Percentiles rank a stretch among this genome's conserved stretches.
These are phyloP conservation scores for Pollenia angustigena DNA, from an alignment of 2,888 invertebrate species.

Conservation along the genomic window DNA sequence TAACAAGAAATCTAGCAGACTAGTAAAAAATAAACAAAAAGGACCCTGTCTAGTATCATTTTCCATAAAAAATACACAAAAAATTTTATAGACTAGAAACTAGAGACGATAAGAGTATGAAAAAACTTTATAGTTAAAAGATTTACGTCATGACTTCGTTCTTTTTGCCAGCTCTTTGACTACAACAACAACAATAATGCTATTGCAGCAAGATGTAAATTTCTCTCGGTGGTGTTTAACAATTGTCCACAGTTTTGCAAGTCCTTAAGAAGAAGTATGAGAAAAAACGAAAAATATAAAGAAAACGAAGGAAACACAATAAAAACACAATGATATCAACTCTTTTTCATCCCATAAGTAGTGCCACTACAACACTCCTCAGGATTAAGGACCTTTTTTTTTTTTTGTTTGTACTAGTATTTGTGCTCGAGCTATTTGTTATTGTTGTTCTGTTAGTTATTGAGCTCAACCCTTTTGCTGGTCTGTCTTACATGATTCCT, in stretches of 20 bases:
- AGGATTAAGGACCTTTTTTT: slow-evolving; percentile 19
- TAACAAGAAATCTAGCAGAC: slow-evolving; percentile 3
- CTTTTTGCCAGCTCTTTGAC: not conserved
- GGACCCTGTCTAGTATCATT: slow-evolving; percentile 39
- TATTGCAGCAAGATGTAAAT: slow-evolving; percentile 24
- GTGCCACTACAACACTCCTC: slow-evolving; percentile 34
- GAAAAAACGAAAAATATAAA: slow-evolving; percentile 47
- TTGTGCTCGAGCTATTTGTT: slow-evolving; percentile 14
- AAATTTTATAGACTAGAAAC: slow-evolving; percentile 55
- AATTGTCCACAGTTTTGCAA: slow-evolving; percentile 34
- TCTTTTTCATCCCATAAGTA: slow-evolving; percentile 43
- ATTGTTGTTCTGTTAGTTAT: slow-evolving; percentile 21
- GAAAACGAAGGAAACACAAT: slow-evolving; percentile 46
- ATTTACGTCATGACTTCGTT: not conserved
- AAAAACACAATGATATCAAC: slow-evolving; percentile 16
- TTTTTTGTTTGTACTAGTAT: slow-evolving; percentile 14
- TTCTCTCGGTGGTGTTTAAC: slow-evolving; percentile 30
- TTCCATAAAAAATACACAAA: slow-evolving; percentile 1
- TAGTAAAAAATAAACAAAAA: not conserved
- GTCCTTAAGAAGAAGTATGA: not conserved
- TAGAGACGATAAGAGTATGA: slow-evolving; percentile 40
- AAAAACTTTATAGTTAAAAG: slow-evolving; percentile 50
- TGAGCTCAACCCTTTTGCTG: slow-evolving; percentile 66
- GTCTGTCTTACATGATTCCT: slow-evolving; percentile 62
- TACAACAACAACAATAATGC: not conserved